Conservation (phyloP, 2,888 invertebrate genomes). For the Aricia artaxerxes region DNA sequence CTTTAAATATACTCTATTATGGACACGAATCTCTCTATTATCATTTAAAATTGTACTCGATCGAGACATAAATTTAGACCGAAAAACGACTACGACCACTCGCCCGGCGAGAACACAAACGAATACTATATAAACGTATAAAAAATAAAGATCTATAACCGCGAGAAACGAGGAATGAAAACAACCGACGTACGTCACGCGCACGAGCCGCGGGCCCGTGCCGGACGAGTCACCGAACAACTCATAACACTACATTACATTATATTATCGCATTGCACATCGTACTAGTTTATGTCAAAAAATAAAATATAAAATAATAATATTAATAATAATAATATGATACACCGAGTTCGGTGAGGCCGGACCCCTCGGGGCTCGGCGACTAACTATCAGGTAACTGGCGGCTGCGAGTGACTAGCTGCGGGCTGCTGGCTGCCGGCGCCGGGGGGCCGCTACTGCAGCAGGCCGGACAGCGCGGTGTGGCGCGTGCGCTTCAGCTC, state of each 20-base stretch:
- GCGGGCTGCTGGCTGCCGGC: slow-evolving; percentile 28
- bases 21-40: slow-evolving; percentile 67
- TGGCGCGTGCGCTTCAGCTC: slow-evolving; percentile 96
- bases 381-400: slow-evolving; percentile 66
- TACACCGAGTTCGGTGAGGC: slow-evolving; percentile 55
- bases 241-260: slow-evolving; percentile 38
- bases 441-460: slow-evolving; percentile 73
- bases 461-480: slow-evolving; percentile 87
- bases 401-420: slow-evolving; percentile 36
- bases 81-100: slow-evolving; percentile 59
- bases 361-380: slow-evolving; percentile 34
- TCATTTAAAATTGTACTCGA: slow-evolving; percentile 71
- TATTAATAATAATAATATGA: slow-evolving; percentile 10
- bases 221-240: slow-evolving; percentile 43
- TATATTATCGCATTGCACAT: slow-evolving; percentile 44
- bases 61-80: slow-evolving; percentile 70
- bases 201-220: slow-evolving; percentile 41
- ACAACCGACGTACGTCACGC: slow-evolving; percentile 53
- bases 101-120: slow-evolving; percentile 52
- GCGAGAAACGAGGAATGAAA: slow-evolving; percentile 71
- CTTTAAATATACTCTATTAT: slow-evolving; percentile 72
- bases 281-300: slow-evolving; percentile 37
- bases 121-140: slow-evolving; percentile 64
- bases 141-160: slow-evolving; percentile 78
- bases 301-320: slow-evolving; percentile 43